phyloP scores from a whole-genome alignment of 1,140 invertebrate genomes.

The Philotrypesis tridentata region DNA sequence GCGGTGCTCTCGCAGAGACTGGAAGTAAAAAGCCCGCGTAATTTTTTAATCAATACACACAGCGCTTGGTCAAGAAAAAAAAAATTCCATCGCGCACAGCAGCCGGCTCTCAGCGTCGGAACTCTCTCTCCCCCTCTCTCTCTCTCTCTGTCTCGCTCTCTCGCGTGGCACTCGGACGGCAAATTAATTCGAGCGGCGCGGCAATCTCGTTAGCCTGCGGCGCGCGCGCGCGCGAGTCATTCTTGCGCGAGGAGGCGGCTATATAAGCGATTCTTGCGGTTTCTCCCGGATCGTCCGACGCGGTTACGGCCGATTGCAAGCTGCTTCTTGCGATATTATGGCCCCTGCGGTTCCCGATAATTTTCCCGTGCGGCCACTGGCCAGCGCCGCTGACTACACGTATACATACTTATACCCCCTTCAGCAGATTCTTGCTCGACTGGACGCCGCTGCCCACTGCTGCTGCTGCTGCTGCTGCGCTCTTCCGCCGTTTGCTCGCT shows the following conservation, averaged over 20 bases:
- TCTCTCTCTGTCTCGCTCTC: no score
- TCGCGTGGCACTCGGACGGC: slow-evolving; percentile 43
- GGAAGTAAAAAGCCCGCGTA: background rate
- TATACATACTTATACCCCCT: background rate
- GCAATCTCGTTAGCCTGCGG: slow-evolving; percentile 52
- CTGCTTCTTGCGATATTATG: slow-evolving; percentile 17
- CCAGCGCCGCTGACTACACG: no score
- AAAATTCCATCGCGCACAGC: background rate
- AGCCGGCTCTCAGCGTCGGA: background rate
- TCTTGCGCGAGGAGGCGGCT: slow-evolving; percentile 14
- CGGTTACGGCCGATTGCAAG: slow-evolving; percentile 54
- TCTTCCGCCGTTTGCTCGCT: background rate
- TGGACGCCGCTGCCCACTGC: background rate
- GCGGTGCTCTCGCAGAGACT: background rate
- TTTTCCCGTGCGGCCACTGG: background rate
- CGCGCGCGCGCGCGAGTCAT: slow-evolving; percentile 54
- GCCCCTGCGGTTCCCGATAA: slow-evolving; percentile 11
- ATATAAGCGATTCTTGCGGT: slow-evolving; percentile 25
- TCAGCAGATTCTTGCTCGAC: background rate
- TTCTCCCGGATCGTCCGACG: slow-evolving; percentile 31
- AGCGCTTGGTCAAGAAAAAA: background rate
- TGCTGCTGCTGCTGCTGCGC: no score
- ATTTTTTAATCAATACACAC: background rate
- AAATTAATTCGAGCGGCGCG: slow-evolving; percentile 49
- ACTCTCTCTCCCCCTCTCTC: no score